Evolutionary conservation across 2,113 vertebrate genomes (phyloP).

Genomic region (Grammatotria lemairii): DNA sequence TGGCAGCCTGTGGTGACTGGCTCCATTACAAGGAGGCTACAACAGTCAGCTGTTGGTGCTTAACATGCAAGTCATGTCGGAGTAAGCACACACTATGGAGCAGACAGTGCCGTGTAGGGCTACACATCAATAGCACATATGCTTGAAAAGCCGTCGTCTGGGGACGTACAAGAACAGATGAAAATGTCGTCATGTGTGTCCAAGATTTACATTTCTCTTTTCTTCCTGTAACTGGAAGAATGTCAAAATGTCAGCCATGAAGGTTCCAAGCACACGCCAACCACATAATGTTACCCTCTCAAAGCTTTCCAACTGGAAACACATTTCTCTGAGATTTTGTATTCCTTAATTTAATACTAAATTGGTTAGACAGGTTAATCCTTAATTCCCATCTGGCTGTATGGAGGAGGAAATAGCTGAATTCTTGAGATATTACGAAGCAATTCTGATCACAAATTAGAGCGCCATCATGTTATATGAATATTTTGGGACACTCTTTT

Average conservation of each 20-base stretch:
- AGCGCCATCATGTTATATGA: neutral
- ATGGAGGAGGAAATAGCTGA: neutral
- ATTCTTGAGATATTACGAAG: neutral
- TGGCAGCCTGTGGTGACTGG: slow-evolving; percentile 46
- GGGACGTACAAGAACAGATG: neutral
- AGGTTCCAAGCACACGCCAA: neutral
- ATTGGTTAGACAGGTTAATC: neutral
- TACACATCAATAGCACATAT: neutral
- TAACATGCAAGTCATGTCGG: slow-evolving; percentile 61
- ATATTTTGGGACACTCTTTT: neutral
- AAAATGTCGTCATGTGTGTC: neutral
- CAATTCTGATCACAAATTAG: neutral
- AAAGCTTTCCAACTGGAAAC: neutral
- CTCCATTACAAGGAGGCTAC: slow-evolving; percentile 41
- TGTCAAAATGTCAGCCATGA: neutral
- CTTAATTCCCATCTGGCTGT: neutral
- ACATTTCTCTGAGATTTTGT: neutral
- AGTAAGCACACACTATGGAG: slow-evolving; percentile 34
- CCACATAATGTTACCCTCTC: neutral
- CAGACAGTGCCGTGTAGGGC: neutral
- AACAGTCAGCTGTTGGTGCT: slow-evolving; percentile 55
- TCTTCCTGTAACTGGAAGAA: neutral
- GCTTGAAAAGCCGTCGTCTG: neutral
- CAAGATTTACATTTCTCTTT: neutral
- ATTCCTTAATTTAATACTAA: neutral